Conservation (phyloP, 2,113 vertebrate genomes). For the Paedocypris sp. region DNA sequence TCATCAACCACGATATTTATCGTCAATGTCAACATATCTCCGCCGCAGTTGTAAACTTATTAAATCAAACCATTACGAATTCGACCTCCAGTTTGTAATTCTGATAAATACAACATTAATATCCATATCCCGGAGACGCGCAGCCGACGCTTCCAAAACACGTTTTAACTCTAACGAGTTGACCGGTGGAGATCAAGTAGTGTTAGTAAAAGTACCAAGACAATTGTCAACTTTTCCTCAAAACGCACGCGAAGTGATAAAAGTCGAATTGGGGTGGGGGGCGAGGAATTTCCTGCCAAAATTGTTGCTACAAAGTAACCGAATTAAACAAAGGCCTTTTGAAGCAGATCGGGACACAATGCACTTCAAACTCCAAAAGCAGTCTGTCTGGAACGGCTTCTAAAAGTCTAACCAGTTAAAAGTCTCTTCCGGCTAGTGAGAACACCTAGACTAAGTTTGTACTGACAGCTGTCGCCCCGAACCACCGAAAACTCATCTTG, state of each 20-base stretch:
- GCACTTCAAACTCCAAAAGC: neutral
- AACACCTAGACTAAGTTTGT: neutral
- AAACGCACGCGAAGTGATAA: conserved; percentile 51
- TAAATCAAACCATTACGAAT: no score
- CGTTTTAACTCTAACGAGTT: no score
- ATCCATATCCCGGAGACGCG: no score
- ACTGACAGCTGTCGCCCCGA: conserved; percentile 5
- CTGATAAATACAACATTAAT: no score
- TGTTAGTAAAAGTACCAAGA: conserved; percentile 14
- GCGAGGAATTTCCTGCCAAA: conserved; percentile 71
- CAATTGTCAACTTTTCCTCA: conserved; percentile 21
- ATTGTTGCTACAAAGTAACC: conserved; percentile 65
- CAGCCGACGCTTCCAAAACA: no score
- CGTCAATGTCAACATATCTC: no score
- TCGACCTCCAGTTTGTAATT: no score
- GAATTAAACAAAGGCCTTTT: neutral
- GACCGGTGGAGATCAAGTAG: neutral
- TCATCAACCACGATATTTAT: no score
- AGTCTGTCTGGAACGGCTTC: neutral
- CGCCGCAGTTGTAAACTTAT: no score
- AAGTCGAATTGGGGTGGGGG: conserved; percentile 49
- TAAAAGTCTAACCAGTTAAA: neutral
- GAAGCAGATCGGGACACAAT: neutral
- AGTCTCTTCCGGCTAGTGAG: neutral
- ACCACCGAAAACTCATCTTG: conserved; percentile 18